phyloP scores from a whole-genome alignment of 2,113 vertebrate genomes.

The Holacanthus passer region DNA sequence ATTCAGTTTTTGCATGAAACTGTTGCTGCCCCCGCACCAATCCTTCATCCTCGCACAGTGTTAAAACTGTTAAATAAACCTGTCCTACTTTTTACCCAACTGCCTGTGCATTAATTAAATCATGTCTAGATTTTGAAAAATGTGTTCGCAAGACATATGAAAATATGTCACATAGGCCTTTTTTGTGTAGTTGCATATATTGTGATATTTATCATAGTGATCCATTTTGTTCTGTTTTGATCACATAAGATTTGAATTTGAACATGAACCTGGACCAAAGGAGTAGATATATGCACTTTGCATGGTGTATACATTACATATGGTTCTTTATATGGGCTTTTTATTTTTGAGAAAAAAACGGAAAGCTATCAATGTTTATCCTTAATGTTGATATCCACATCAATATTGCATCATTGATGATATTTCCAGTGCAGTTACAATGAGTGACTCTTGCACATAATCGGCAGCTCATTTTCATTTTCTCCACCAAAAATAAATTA shows the following conservation, averaged over 20 bases:
- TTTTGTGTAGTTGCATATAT: background rate
- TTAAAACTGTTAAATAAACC: constrained; percentile 36
- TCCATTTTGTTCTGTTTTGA: background rate
- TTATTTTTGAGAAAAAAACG: background rate
- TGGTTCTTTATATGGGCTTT: background rate
- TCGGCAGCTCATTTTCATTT: no score
- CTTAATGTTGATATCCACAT: background rate
- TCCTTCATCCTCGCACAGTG: constrained; percentile 35
- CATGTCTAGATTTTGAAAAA: background rate
- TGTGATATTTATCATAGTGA: background rate
- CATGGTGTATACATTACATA: background rate
- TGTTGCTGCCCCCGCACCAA: constrained; percentile 71
- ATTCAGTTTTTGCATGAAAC: constrained; percentile 60
- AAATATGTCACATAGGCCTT: background rate
- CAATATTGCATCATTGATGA: no score
- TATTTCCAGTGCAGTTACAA: no score
- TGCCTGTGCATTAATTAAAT: constrained; percentile 17
- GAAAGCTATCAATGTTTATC: background rate
- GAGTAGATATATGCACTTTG: background rate
- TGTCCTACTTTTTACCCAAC: constrained; percentile 22
- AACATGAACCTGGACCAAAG: background rate
- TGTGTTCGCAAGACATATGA: no score
- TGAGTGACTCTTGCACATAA: no score
- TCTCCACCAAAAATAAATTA: no score
- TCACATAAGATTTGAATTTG: no score